These are phyloP conservation scores for Muscicapa adusta DNA, from an alignment of 2,113 vertebrate species.

Conservation along the genomic window DNA sequence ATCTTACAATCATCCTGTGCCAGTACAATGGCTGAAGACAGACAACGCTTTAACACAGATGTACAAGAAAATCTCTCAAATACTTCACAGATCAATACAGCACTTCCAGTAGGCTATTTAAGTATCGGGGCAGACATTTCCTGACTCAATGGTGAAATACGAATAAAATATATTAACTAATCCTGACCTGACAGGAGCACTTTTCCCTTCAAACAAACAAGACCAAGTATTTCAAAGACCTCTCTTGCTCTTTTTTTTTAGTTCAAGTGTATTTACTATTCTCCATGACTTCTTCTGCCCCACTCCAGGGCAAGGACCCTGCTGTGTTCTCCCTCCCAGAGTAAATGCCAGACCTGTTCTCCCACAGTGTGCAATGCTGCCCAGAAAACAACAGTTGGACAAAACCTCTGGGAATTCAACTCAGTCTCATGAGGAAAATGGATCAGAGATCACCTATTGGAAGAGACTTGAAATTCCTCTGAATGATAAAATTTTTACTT, in stretches of 20 bases:
- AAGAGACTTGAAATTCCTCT: background rate
- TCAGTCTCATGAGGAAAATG: background rate
- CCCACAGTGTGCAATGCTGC: too few species aligned
- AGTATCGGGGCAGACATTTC: background rate
- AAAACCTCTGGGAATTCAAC: background rate
- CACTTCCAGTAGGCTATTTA: background rate
- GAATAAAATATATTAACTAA: background rate
- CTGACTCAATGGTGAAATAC: background rate
- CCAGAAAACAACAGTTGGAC: background rate
- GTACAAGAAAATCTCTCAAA: background rate
- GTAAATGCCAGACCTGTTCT: background rate
- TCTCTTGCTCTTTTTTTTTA: fast-evolving
- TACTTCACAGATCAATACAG: background rate
- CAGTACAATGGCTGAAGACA: background rate
- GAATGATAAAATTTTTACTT: background rate
- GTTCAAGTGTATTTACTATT: background rate
- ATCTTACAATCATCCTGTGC: background rate
- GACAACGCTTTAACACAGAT: background rate
- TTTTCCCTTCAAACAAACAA: background rate
- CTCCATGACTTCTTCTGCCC: background rate
- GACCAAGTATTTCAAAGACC: background rate
- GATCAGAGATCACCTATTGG: background rate
- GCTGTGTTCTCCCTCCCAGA: background rate
- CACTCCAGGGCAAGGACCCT: background rate
- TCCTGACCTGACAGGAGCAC: background rate